Evolutionary conservation across 1,140 invertebrate genomes (phyloP), one percentile per base, ranked within the genome.

Genomic region (Drosophila carrolli): DNA sequence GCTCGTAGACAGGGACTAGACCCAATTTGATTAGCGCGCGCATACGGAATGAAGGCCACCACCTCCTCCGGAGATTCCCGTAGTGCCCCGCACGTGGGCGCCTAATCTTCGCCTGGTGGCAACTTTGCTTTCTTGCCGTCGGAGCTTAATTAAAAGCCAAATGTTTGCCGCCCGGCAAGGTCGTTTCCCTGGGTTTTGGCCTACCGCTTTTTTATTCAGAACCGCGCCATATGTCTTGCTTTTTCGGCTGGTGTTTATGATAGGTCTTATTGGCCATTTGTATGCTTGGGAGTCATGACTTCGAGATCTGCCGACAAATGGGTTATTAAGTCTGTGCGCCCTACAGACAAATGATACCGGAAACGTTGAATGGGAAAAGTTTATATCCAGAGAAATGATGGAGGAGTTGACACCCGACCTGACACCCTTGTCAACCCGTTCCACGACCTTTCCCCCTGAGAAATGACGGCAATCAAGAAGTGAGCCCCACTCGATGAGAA

Each of bases 11-110:
- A 88, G 72, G 84, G 80, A 86, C 84, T 89, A 86, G 83, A 86
- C 83, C 83, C 83, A 86, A 86, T 86, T 86, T 86, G 83, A 86
- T 86, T 86, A 86, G 83, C 83, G 63, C 71, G 63, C 79, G 79
- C 75, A 89, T 79, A 80, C 44, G 29, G 48, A 83, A 83, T 74
- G 80, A 83, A 83, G 83, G 83, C 79, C 83, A 14, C 55, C 41
- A 40, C 10, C 48, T 54, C 16, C 55, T 38, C 27, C 35, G 41
- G 13, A 53, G 50, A 11, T 16, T 10, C 50, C 50, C 50, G 32
- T 11, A 53, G 32, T 47, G 19, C 6, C 38, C 13, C 55, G 53
- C 55, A 88, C 83, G 82, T 88, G 83, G 75, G 58, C 71, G 72
- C 83, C 88, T 86, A 86, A 86, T 86, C 82, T 82, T 86, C 56